Base-by-base conservation (phyloP, 2,113 vertebrate genomes). In the Nymphicus hollandicus region DNA sequence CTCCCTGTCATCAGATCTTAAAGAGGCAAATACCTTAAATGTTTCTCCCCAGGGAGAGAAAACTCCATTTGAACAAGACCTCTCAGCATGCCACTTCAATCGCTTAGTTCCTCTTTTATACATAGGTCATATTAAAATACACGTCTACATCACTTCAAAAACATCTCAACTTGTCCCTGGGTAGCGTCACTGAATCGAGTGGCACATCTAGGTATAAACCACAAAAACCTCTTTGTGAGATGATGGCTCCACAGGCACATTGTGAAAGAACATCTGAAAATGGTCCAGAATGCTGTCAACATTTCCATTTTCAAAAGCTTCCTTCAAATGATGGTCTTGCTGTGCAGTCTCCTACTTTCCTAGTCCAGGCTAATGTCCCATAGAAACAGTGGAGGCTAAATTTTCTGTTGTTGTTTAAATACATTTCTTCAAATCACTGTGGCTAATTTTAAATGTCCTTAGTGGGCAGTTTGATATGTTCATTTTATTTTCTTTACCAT, bases 181-280 rank as follows among this genome's bases (percentile, higher is more conserved):
- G 80, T 72, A 79, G 69, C 14, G 5, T 86, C 88, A 74, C 28
- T 56, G 77, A 84, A 93, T 88, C 0, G 1, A 86, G 28, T 79
- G 93, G 43, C 72, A 93, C 29, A 50, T 86, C 80, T 88, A 91
- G 64, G 65, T 92, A 81, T 22, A 83, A 92, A 81, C 6, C 29
- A 84, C 80, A 88, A 78, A 92, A 91, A 37, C 31, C 60, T 86
- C 80, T 93, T 96, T 93, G 77, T 88, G 66, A 81, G 60, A 86
- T 74, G 44, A 69, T 80, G 60, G 43, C 46, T 89, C 16, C 35
- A n/a, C n/a, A 68, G 68, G 55, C 46, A 80, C 4, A 4, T 33
- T 53, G 25, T 73, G 74, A 89, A 94, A 91, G 78, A 47, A 92
- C 33, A 53, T 65, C 78, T 96, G 87, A 94, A 95, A 85, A 66